Base-by-base conservation (phyloP, 2,797 vertebrate genomes). In the Sebastolobus alascanus region DNA sequence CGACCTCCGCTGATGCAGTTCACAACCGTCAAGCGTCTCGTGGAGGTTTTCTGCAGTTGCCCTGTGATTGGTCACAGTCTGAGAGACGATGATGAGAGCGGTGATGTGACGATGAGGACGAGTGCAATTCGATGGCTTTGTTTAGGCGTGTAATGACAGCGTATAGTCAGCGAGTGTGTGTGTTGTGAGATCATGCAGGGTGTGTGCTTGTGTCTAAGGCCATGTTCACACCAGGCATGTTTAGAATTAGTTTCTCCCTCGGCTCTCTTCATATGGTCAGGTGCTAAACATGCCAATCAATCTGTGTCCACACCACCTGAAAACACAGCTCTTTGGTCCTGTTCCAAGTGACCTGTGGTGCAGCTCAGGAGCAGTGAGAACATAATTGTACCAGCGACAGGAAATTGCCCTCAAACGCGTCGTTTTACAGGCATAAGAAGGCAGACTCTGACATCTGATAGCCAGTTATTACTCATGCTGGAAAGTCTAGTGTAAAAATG, bases 361-460 rank as follows among this genome's bases (percentile, higher is more conserved):
- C 16, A 50, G 22, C 81, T 85, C 52, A 81, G 3, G 52, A 61
- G 33, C 70, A 79, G 67, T 79, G 80, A 87, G 81, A 83, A 68
- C 66, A 75, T 89, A 85, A 89, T 85, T 70, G 77, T 31, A 76
- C 59, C 71, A 68, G 54, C 82, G 73, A 76, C 87, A 93, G 87
- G 86, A 90, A 90, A 90, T 81, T 87, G 27, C 75, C 20, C 70
- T 81, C 70, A 84, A 90, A 89, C 20, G n/a, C 76, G 75, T 20
- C 4, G 1, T 85, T 91, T 85, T 82, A 84, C 46, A 75, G 73
- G 22, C 78, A 5, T 50, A 59, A 75, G 40, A 69, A 83, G 84
- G 72, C 79, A 55, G 52, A 68, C 5, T 33, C 18, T 65, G 89
- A 82, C 83, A 84, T 87, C 9, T 60, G 78, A 90, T 87, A 71